Conservation (phyloP, 1,140 invertebrate species). For the Drosophila arawakana region DNA sequence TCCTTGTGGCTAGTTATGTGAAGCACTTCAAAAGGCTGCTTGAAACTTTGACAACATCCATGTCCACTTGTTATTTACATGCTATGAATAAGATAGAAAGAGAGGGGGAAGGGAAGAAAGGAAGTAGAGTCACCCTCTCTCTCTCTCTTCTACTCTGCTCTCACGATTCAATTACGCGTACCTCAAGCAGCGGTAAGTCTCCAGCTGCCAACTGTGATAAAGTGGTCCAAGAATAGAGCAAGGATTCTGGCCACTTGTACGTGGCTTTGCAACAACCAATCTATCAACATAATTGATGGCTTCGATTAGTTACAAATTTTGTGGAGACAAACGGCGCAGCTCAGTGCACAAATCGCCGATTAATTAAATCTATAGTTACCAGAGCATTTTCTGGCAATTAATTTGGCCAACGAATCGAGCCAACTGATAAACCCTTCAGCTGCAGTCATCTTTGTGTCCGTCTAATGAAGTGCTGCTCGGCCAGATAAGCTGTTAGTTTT, state of each 20-base stretch:
- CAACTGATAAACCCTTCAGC: slow-evolving; percentile 42
- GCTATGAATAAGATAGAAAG: slow-evolving; percentile 60
- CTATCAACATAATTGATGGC: slow-evolving; percentile 84
- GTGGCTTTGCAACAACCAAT: slow-evolving; percentile 66
- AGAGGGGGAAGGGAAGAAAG: slow-evolving; percentile 9
- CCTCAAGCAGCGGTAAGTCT: slow-evolving; percentile 66
- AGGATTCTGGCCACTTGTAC: slow-evolving; percentile 44
- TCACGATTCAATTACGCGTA: slow-evolving; percentile 71
- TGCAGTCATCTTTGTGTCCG: slow-evolving; percentile 58
- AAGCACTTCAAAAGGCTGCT: slow-evolving; percentile 61
- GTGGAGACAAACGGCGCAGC: slow-evolving; percentile 63
- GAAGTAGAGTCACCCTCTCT: background rate
- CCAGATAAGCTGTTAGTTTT: slow-evolving; percentile 20
- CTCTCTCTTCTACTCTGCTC: slow-evolving; percentile 2
- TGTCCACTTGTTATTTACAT: slow-evolving; percentile 68
- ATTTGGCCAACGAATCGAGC: slow-evolving; percentile 61
- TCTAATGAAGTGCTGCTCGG: slow-evolving; percentile 67
- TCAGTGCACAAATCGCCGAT: slow-evolving; percentile 80
- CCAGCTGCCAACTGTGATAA: slow-evolving; percentile 75
- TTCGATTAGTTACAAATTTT: slow-evolving; percentile 82
- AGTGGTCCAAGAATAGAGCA: slow-evolving; percentile 44
- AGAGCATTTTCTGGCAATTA: slow-evolving; percentile 56
- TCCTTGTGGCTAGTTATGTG: slow-evolving; percentile 54
- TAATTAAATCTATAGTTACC: slow-evolving; percentile 75
- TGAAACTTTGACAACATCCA: slow-evolving; percentile 70